These are phyloP conservation scores for Xestia rhomboidea DNA, from an alignment of 2,888 invertebrate species.

Conservation along the genomic window DNA sequence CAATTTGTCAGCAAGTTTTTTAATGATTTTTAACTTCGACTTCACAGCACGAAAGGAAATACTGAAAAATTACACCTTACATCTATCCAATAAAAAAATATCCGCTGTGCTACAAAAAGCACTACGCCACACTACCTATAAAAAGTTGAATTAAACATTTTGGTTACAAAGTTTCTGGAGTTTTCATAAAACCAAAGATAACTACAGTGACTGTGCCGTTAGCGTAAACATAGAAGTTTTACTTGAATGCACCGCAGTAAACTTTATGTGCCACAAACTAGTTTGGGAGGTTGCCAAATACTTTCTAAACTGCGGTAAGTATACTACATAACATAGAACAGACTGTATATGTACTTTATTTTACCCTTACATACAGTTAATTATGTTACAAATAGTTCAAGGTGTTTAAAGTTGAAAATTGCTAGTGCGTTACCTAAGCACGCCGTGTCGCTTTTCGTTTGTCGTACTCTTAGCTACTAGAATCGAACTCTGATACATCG, in stretches of 20 bases:
- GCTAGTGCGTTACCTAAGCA: neutral
- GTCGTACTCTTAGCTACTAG: no score
- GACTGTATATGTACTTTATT: neutral
- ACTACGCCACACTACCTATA: neutral
- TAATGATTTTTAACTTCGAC: no score
- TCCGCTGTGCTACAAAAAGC: neutral
- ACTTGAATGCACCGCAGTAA: slow-evolving; percentile 35
- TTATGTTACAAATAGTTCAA: neutral
- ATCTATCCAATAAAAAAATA: no score
- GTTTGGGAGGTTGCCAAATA: slow-evolving; percentile 48
- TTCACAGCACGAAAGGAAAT: no score
- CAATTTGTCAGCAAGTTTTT: no score
- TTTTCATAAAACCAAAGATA: slow-evolving; percentile 9
- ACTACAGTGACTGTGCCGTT: neutral
- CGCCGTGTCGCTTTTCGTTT: no score
- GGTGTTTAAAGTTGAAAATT: neutral
- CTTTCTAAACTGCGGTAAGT: slow-evolving; percentile 22
- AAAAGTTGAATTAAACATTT: neutral
- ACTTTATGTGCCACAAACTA: slow-evolving; percentile 11
- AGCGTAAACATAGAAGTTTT: slow-evolving; percentile 17
- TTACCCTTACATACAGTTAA: neutral
- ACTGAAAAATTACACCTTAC: no score
- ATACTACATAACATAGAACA: neutral
- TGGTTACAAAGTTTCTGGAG: neutral
- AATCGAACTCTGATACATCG: neutral